phyloP scores from a whole-genome alignment of 2,797 vertebrate genomes.

The Helicolenus hilgendorfi region DNA sequence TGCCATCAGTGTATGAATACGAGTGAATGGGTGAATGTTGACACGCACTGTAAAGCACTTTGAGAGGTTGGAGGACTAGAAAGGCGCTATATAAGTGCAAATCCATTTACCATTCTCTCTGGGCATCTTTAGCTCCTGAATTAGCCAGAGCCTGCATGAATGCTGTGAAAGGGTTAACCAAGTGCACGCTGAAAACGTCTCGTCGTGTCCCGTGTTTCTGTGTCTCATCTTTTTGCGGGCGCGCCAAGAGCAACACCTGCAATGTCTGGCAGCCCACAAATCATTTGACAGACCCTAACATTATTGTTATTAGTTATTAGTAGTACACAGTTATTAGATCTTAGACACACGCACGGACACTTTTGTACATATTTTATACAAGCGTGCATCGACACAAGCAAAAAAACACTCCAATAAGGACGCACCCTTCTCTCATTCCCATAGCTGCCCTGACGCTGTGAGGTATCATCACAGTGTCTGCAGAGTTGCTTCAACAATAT shows the following conservation, averaged over 20 bases:
- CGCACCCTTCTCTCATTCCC: not conserved
- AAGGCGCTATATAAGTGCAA: too few relatives aligned
- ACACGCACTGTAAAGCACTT: too few relatives aligned
- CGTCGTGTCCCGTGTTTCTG: conserved; percentile 9
- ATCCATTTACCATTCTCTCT: not conserved
- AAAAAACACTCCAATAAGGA: not conserved
- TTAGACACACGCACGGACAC: not conserved
- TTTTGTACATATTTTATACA: not conserved
- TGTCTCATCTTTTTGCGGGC: conserved; percentile 10
- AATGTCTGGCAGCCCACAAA: conserved; percentile 12
- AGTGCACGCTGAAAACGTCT: conserved; percentile 23
- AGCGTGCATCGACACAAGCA: not conserved
- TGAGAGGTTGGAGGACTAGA: too few relatives aligned
- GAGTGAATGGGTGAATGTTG: too few relatives aligned
- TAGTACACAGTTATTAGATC: conserved; percentile 18
- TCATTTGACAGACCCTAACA: conserved; percentile 5
- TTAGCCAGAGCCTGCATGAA: not conserved
- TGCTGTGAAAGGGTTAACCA: conserved; percentile 12
- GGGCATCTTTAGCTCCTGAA: not conserved
- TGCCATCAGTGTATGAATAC: too few relatives aligned
- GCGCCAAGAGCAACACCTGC: conserved; percentile 47
- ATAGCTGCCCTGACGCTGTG: not conserved
- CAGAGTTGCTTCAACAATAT: not conserved
- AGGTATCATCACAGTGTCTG: conserved; percentile 47
- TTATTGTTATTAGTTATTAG: conserved; percentile 7